Evolutionary conservation across 2,113 vertebrate species (phyloP).

Genomic region (Tonatia bakeri): DNA sequence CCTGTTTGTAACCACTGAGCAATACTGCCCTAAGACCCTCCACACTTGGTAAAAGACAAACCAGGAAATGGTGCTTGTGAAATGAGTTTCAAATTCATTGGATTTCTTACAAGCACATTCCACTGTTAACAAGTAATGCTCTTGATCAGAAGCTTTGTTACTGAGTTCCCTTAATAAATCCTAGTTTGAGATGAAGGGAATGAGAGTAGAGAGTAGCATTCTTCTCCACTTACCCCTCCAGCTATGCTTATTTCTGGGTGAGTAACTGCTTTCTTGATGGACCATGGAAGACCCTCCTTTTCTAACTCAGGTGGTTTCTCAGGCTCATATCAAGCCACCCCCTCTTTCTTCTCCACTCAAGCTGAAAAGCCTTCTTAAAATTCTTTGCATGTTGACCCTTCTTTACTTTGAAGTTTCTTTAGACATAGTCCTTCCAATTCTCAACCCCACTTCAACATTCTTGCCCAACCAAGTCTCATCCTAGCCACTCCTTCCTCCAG

Average conservation of each 20-base stretch:
- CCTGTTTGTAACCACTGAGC: background rate
- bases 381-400: background rate
- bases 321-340: background rate
- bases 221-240: background rate
- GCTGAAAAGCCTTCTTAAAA: background rate
- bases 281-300: background rate
- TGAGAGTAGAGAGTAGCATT: background rate
- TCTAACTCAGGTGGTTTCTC: background rate
- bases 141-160: background rate
- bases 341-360: background rate
- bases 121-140: background rate
- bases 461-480: background rate
- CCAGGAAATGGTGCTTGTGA: background rate
- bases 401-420: background rate
- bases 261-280: background rate
- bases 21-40: background rate
- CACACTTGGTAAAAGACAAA: background rate
- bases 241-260: background rate
- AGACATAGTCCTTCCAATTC: background rate
- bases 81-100: background rate
- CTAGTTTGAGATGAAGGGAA: background rate
- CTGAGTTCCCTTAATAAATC: background rate
- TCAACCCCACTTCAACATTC: background rate
- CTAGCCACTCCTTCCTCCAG: background rate
- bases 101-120: background rate